Evolutionary conservation across 2,113 vertebrate species (phyloP), one percentile per base, ranked within the genome.

Genomic region (Plestiodon gilberti): DNA sequence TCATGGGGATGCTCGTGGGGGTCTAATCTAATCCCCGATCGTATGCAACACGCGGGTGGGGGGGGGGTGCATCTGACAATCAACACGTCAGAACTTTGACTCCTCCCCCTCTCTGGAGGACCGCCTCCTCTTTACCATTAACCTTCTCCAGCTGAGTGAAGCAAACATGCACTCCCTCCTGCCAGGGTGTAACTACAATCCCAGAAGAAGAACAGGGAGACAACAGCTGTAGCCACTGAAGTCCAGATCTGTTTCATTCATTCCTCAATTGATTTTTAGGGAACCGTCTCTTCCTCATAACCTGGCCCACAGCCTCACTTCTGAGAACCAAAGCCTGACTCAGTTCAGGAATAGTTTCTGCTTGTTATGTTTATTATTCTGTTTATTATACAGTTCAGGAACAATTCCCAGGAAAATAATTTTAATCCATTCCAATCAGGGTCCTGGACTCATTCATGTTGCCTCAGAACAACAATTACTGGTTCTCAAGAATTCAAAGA

Each of bases 1-100:
- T 98, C 93, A 99, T 98, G 95, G 98, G 98, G 40, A 95, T 99
- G 94, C 93, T 99, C 0, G 92, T 99, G 89, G 98, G 99, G 0
- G 91, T 96, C 4, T 99, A 97, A 95, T n/a, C n/a, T n/a, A n/a
- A n/a, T 33, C 93, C 80, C 35, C 59, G 23, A 70, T 76, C 0
- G 0, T 52, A 23, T 25, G 18, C 38, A n/a, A 82, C 1, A 20
- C 0, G 40, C n/a, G 4, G 1, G 33, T 1, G 67, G 0, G 23
- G 2, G 1, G 69, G 82, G 11, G 2, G 48, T 0, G 30, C 17
- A 2, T 14, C 4, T 0, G 14, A 2, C 35, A 61, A n/a, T 78
- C 13, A 3, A 57, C 57, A 0, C 0, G 40, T 74, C 62, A 70
- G 78, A 76, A 35, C 38, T 15, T 17, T 28, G 77, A 73, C 48